phyloP scores from a whole-genome alignment of 2,113 vertebrate species.

The Aphyosemion australe region DNA sequence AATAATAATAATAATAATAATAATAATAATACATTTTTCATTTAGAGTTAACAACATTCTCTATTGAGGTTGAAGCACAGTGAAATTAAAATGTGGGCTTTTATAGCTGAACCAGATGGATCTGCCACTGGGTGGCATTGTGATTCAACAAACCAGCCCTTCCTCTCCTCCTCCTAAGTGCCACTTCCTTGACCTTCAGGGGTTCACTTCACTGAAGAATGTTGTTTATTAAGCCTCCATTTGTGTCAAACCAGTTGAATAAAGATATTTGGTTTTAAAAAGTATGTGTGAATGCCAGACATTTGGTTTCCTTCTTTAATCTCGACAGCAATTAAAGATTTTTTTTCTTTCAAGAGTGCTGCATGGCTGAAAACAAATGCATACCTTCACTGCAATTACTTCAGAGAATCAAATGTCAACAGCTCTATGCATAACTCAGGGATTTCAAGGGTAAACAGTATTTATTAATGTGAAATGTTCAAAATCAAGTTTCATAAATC shows the following conservation, averaged over 20 bases:
- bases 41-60: neutral
- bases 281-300: conserved; percentile 50
- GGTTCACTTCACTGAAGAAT: conserved; percentile 41
- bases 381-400: conserved; percentile 23
- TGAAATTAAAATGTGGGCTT: neutral
- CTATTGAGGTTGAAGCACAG: neutral
- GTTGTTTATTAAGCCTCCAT: conserved; percentile 39
- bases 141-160: conserved; percentile 48
- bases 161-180: conserved; percentile 3
- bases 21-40: no score
- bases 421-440: conserved; percentile 3
- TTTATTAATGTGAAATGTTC: neutral
- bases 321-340: conserved; percentile 36
- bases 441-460: conserved; percentile 42
- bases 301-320: conserved; percentile 50
- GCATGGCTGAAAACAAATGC: conserved; percentile 33
- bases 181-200: conserved; percentile 49
- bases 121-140: conserved; percentile 70
- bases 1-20: no score
- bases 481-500: conserved; percentile 5
- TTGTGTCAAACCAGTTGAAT: conserved; percentile 49
- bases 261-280: conserved; percentile 53
- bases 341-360: conserved; percentile 18
- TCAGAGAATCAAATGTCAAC: conserved; percentile 46
- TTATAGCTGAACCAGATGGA: neutral